Percentiles rank a stretch among this genome's conserved stretches.
Evolutionary conservation across 1,140 invertebrate species (phyloP).

Genomic region (fruit fly (Drosophila melanogaster)): DNA sequence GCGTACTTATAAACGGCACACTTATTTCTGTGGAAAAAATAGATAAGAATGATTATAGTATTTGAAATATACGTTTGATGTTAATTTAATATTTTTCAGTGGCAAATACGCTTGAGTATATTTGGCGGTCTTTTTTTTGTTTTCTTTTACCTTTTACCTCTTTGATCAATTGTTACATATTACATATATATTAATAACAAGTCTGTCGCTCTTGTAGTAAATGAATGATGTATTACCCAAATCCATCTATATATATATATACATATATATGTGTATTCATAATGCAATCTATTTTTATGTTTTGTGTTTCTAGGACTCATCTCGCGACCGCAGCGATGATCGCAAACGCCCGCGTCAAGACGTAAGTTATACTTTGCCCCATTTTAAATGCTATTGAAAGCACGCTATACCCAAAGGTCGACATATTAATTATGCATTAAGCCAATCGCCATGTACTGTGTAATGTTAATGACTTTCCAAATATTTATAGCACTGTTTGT

Average conservation of each 20-base stretch:
- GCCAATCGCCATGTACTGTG: conserved; percentile 49
- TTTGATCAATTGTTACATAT: neutral
- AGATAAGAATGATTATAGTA: conserved; percentile 11
- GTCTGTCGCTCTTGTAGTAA: conserved; percentile 9
- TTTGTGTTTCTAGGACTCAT: conserved; percentile 60
- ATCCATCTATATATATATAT: conserved; percentile 11
- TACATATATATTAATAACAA: neutral
- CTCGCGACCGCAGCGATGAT: conserved; percentile 75
- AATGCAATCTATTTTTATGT: conserved; percentile 25
- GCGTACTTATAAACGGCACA: conserved; percentile 12
- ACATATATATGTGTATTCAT: conserved; percentile 1
- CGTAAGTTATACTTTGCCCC: conserved; percentile 66
- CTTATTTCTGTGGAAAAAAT: conserved; percentile 12
- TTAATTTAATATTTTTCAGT: neutral
- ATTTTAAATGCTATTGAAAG: conserved; percentile 21
- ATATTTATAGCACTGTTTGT: conserved; percentile 80
- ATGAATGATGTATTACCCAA: conserved; percentile 30
- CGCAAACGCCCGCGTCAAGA: conserved; percentile 75
- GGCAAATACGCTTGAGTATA: too few species aligned
- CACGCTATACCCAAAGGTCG: conserved; percentile 35
- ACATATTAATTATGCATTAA: conserved; percentile 41
- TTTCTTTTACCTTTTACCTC: too few species aligned
- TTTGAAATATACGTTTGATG: neutral
- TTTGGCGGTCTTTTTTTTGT: too few species aligned
- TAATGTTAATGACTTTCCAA: conserved; percentile 79